Evolutionary conservation across 2,888 invertebrate genomes (phyloP).

Genomic region (Meandrusa payeni): DNA sequence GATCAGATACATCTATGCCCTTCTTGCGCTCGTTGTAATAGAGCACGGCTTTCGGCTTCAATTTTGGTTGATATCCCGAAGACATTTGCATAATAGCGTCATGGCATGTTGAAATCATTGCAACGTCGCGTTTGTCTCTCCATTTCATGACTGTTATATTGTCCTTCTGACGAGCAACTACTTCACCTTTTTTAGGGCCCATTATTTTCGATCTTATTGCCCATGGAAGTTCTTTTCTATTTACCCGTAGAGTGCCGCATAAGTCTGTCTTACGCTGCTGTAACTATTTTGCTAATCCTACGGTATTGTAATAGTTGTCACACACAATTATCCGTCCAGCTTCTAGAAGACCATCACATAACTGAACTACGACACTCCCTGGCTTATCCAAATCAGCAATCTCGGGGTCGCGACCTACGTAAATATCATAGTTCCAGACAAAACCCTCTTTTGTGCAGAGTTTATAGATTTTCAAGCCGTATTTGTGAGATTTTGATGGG

Average conservation of each 20-base stretch:
- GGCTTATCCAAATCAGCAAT: too few relatives aligned
- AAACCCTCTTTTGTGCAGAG: too few relatives aligned
- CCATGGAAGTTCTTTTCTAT: too few relatives aligned
- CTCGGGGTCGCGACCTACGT: too few relatives aligned
- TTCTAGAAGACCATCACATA: too few relatives aligned
- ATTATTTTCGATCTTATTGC: too few relatives aligned
- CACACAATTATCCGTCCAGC: too few relatives aligned
- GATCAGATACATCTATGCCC: slow-evolving; percentile 29
- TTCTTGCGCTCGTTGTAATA: slow-evolving; percentile 27
- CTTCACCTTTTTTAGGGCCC: too few relatives aligned
- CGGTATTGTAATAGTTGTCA: slow-evolving; percentile 20
- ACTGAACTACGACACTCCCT: too few relatives aligned
- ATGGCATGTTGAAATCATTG: slow-evolving; percentile 24
- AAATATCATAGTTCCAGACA: too few relatives aligned
- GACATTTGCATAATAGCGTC: slow-evolving; percentile 14
- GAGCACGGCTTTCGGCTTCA: slow-evolving; percentile 19
- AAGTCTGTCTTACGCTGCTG: slow-evolving; percentile 17
- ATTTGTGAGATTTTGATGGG: too few relatives aligned
- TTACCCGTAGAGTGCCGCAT: slow-evolving; percentile 1
- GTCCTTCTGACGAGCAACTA: slow-evolving; percentile 6
- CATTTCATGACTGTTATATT: slow-evolving; percentile 23
- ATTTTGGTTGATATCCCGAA: slow-evolving; percentile 4
- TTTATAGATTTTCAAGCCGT: too few relatives aligned
- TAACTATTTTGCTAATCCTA: slow-evolving; percentile 21
- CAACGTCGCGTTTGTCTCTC: slow-evolving; percentile 24